phyloP scores from a whole-genome alignment of 2,113 vertebrate genomes.

The Eurystomus gularis region DNA sequence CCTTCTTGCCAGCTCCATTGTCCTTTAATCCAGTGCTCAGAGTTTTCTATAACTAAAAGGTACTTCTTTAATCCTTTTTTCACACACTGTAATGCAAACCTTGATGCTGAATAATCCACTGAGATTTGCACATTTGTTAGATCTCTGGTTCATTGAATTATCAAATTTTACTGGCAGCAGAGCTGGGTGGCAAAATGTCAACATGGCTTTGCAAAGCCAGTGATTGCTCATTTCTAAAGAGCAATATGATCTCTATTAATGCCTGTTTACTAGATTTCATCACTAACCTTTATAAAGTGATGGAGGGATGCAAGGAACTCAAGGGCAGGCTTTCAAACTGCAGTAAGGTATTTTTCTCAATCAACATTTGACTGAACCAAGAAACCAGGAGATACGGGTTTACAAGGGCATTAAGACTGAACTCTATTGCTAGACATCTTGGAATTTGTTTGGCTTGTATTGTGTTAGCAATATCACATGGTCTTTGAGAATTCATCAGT shows the following conservation, averaged over 20 bases:
- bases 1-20: slow-evolving; percentile 8
- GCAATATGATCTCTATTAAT: slow-evolving; percentile 59
- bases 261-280: slow-evolving; percentile 46
- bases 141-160: slow-evolving; percentile 70
- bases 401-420: not conserved
- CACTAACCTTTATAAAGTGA: slow-evolving; percentile 24
- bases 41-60: slow-evolving; percentile 56
- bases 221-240: slow-evolving; percentile 57
- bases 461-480: not conserved
- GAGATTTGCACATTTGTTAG: slow-evolving; percentile 46
- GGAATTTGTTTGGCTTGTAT: not conserved
- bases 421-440: not conserved
- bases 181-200: slow-evolving; percentile 66
- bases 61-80: slow-evolving; percentile 63
- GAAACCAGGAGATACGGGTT: not conserved
- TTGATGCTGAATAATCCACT: slow-evolving; percentile 64
- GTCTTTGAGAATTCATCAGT: not conserved
- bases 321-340: slow-evolving; percentile 2
- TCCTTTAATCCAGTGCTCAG: slow-evolving; percentile 10
- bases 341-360: slow-evolving; percentile 56
- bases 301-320: not conserved
- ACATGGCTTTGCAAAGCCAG: slow-evolving; percentile 63
- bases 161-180: slow-evolving; percentile 67
- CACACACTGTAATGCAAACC: slow-evolving; percentile 50
- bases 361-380: slow-evolving; percentile 17